Percentiles rank a stretch among this genome's conserved stretches.
These are phyloP conservation scores for Siniperca obscura DNA, from an alignment of 2,797 vertebrate species.

Conservation along the genomic window DNA sequence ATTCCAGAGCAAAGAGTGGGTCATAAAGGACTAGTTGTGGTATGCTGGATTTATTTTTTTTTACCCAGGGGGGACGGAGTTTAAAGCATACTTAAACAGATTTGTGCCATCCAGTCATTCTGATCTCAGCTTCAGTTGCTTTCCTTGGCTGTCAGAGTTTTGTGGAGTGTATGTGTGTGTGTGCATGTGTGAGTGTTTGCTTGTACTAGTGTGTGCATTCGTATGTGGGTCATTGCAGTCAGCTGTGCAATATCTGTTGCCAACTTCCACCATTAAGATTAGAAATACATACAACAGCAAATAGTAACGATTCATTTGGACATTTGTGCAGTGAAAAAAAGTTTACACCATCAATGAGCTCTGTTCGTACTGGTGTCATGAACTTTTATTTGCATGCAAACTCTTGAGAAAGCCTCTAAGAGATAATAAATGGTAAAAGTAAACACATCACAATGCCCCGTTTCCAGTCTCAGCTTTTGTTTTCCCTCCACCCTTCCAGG, in stretches of 20 bases:
- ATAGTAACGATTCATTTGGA: constrained; percentile 3
- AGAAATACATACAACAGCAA: background rate
- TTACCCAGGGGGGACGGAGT: constrained; percentile 18
- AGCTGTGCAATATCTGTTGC: constrained; percentile 44
- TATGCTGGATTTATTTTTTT: constrained; percentile 34
- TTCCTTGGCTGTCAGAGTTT: constrained; percentile 28
- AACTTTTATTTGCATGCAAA: constrained; percentile 49
- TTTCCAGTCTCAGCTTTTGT: constrained; percentile 69
- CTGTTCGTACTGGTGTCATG: background rate
- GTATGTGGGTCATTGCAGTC: constrained; percentile 46
- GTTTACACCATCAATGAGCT: background rate
- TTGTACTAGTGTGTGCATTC: background rate
- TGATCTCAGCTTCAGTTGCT: constrained; percentile 29
- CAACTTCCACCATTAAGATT: constrained; percentile 6
- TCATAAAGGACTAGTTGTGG: constrained; percentile 36
- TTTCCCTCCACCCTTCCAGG: constrained; percentile 63
- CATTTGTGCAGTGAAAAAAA: background rate
- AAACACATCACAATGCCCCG: constrained; percentile 66
- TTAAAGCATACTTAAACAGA: constrained; percentile 61
- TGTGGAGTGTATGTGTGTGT: background rate
- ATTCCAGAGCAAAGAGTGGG: constrained; percentile 30
- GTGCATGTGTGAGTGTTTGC: background rate
- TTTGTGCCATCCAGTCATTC: constrained; percentile 63
- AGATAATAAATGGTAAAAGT: constrained; percentile 72
- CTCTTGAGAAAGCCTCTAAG: constrained; percentile 27